Conservation (phyloP, 1,140 invertebrate genomes). For the Bursaphelenchus mucronatus region DNA sequence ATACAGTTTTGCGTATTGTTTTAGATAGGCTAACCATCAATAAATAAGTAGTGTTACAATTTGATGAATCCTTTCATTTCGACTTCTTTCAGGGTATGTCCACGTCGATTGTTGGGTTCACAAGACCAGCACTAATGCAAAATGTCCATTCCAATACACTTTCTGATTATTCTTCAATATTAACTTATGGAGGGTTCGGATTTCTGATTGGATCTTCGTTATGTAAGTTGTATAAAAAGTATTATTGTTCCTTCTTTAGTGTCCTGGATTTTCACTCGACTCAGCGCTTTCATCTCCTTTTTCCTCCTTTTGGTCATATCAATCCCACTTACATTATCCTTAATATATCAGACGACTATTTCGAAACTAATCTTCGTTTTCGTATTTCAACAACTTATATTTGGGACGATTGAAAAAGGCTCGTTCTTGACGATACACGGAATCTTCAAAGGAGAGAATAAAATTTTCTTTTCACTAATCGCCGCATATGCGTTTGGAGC, state of each 20-base stretch:
- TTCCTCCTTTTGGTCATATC: conserved; percentile 10
- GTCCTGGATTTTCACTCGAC: conserved; percentile 20
- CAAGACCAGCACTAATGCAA: conserved; percentile 10
- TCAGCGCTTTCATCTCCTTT: conserved; percentile 9
- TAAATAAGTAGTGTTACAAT: not conserved
- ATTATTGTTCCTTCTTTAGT: not conserved
- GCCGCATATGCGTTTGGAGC: conserved; percentile 3
- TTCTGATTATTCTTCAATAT: conserved; percentile 4
- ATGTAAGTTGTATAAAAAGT: conserved; percentile 16
- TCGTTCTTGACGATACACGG: conserved; percentile 10
- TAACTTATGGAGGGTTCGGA: conserved; percentile 10
- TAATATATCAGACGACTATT: conserved; percentile 4
- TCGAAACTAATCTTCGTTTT: conserved; percentile 1
- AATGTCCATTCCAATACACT: conserved; percentile 5
- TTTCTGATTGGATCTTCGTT: conserved; percentile 19
- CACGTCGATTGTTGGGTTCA: not conserved
- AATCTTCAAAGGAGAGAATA: conserved; percentile 8
- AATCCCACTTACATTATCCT: not conserved
- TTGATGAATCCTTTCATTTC: not conserved
- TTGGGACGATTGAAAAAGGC: conserved; percentile 23
- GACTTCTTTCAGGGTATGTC: conserved; percentile 1
- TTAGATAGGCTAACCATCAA: too few relatives aligned
- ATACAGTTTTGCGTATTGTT: too few relatives aligned
- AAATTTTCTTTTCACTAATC: conserved; percentile 1
- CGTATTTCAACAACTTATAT: conserved; percentile 14